These are phyloP conservation scores for Lethocerus indicus DNA, from an alignment of 1,140 invertebrate species.

Conservation along the genomic window DNA sequence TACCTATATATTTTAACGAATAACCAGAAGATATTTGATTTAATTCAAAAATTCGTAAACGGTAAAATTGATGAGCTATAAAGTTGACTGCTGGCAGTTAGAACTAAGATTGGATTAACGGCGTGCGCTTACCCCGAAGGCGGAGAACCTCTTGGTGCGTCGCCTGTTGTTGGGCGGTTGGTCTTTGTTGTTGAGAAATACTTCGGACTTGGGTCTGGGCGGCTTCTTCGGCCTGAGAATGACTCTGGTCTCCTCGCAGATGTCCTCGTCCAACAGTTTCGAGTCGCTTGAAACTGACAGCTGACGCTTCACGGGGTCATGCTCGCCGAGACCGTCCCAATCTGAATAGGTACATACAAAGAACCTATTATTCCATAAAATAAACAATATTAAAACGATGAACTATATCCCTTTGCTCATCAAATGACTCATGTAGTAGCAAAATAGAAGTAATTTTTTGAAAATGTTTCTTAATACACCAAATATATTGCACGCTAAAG, in stretches of 20 bases:
- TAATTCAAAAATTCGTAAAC: too few species aligned
- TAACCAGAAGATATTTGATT: too few species aligned
- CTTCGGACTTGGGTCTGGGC: slow-evolving; percentile 75
- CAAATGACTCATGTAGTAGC: too few species aligned
- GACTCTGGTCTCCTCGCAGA: slow-evolving; percentile 66
- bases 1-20: too few species aligned
- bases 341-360: slow-evolving; percentile 9
- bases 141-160: slow-evolving; percentile 74
- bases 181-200: slow-evolving; percentile 53
- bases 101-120: too few species aligned
- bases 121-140: slow-evolving; percentile 83
- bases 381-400: too few species aligned
- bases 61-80: too few species aligned
- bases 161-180: slow-evolving; percentile 35
- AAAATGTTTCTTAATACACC: too few species aligned
- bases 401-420: too few species aligned
- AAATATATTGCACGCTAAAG: too few species aligned
- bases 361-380: not conserved
- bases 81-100: too few species aligned
- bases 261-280: slow-evolving; percentile 69
- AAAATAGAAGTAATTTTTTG: too few species aligned
- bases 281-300: slow-evolving; percentile 80
- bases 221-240: slow-evolving; percentile 75
- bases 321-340: slow-evolving; percentile 44
- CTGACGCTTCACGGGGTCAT: slow-evolving; percentile 67